Evolutionary conservation across 2,888 invertebrate genomes (phyloP).

Genomic region (Amiota minor): DNA sequence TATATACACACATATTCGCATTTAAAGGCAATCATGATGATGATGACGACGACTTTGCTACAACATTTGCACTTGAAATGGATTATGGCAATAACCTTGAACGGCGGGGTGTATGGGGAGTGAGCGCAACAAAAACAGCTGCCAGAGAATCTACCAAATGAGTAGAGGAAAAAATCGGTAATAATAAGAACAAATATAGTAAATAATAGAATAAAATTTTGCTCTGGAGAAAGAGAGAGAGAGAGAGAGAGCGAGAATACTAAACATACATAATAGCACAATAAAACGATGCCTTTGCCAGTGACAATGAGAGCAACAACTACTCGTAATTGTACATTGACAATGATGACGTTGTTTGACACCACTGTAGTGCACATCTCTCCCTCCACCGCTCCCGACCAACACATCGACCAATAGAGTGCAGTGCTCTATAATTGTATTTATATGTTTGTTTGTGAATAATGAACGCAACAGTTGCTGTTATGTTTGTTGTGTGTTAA

Average conservation of each 20-base stretch:
- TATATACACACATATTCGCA: slow-evolving; percentile 35
- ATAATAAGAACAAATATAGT: background rate
- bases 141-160: slow-evolving; percentile 6
- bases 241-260: background rate
- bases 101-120: slow-evolving; percentile 34
- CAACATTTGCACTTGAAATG: slow-evolving; percentile 66
- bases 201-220: background rate
- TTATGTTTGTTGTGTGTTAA: slow-evolving; percentile 40
- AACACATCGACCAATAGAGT: too few species aligned
- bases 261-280: too few species aligned
- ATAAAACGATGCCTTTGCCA: background rate
- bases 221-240: background rate
- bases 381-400: too few species aligned
- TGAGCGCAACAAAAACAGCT: background rate
- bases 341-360: too few species aligned
- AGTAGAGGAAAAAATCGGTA: background rate
- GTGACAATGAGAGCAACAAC: background rate
- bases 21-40: slow-evolving; percentile 33
- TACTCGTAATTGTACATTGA: background rate
- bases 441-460: slow-evolving; percentile 13
- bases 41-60: slow-evolving; percentile 35
- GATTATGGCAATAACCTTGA: slow-evolving; percentile 70
- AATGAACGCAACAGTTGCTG: slow-evolving; percentile 57
- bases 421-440: slow-evolving; percentile 11
- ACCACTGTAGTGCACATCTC: too few species aligned